Evolutionary conservation across 2,113 vertebrate genomes (phyloP).

Genomic region (Gallinago undulata): DNA sequence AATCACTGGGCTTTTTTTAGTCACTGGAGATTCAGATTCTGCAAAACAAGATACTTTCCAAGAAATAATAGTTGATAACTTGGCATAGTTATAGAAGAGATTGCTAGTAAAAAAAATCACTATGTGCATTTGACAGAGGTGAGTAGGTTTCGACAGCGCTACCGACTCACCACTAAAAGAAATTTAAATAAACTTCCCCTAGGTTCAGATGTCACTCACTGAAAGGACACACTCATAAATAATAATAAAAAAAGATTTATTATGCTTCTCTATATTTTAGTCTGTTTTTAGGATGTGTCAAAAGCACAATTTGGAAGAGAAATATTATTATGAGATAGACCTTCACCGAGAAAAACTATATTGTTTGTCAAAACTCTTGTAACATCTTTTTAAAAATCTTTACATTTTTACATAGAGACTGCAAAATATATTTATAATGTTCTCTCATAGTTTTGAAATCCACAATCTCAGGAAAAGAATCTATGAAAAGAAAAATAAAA

Average conservation of each 20-base stretch:
- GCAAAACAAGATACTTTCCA: neutral
- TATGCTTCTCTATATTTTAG: neutral
- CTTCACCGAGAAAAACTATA: neutral
- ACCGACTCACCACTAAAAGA: neutral
- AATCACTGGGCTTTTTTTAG: neutral
- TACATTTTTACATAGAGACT: neutral
- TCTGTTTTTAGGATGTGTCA: neutral
- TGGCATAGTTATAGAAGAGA: neutral
- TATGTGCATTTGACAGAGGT: neutral
- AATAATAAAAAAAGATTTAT: slow-evolving; percentile 3
- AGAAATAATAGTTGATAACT: neutral
- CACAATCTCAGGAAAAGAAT: neutral
- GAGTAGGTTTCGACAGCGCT: neutral
- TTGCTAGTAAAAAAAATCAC: neutral
- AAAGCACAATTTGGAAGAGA: neutral
- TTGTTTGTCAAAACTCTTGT: neutral
- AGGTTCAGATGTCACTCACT: slow-evolving; percentile 15
- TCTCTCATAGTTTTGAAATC: neutral
- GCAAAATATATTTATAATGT: neutral
- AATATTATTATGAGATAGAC: neutral
- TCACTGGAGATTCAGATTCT: neutral
- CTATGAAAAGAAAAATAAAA: neutral
- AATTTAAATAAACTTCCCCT: slow-evolving; percentile 26
- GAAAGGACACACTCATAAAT: slow-evolving; percentile 4
- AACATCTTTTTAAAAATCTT: neutral